Evolutionary conservation across 2,888 invertebrate genomes (phyloP).

Genomic region (Drosophila peninsularis): DNA sequence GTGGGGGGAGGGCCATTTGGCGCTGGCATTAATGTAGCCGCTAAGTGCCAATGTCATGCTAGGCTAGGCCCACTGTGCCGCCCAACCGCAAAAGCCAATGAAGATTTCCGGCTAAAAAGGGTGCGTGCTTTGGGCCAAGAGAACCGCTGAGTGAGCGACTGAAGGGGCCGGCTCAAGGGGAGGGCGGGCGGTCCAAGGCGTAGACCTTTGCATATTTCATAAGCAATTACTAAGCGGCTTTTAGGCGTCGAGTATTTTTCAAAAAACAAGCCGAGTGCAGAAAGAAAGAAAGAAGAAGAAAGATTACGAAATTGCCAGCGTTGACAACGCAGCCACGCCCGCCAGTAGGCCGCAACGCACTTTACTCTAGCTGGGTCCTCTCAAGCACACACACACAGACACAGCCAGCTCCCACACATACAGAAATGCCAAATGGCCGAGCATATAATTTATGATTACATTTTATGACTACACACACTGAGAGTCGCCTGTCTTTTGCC

Average conservation of each 20-base stretch:
- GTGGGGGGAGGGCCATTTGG: conserved; percentile 58
- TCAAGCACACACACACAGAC: conserved; percentile 1
- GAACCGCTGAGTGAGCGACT: neutral
- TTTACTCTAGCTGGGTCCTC: conserved; percentile 6
- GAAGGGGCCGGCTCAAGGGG: neutral
- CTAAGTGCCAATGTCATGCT: conserved; percentile 80
- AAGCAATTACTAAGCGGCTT: conserved; percentile 82
- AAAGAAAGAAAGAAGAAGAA: conserved; percentile 10
- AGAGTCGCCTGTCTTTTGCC: conserved; percentile 18
- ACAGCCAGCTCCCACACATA: conserved; percentile 2
- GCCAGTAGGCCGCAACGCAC: conserved; percentile 30
- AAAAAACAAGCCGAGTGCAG: conserved; percentile 18
- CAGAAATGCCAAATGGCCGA: conserved; percentile 55
- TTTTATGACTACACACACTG: conserved; percentile 63
- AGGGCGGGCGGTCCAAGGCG: conserved; percentile 40
- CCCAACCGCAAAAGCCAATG: conserved; percentile 58
- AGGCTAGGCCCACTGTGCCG: conserved; percentile 63
- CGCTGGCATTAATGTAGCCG: conserved; percentile 79
- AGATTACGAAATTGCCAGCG: conserved; percentile 52
- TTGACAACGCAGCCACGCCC: conserved; percentile 55
- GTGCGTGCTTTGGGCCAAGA: conserved; percentile 53
- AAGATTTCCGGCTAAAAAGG: conserved; percentile 72
- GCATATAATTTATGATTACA: conserved; percentile 75
- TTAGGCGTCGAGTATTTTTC: conserved; percentile 59
- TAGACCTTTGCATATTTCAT: conserved; percentile 81